phyloP scores from a whole-genome alignment of 2,113 vertebrate species.

The Odobenus rosmarus region DNA sequence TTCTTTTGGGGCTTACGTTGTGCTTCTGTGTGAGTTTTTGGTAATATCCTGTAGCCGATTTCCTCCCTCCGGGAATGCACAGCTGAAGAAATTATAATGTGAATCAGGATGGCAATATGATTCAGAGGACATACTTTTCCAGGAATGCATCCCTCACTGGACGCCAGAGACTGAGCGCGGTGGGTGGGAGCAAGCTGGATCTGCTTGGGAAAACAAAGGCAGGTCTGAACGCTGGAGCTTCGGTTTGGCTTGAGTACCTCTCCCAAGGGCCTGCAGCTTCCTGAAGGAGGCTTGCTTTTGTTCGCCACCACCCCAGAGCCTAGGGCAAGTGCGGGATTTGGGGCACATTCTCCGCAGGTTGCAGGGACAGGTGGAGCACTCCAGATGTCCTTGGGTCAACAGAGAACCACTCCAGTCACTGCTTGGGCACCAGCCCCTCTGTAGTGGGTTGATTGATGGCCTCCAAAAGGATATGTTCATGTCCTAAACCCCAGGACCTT shows the following conservation, averaged over 20 bases:
- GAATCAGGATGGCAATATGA: background rate
- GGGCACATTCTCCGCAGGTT: background rate
- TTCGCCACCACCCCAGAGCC: background rate
- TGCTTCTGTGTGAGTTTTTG: background rate
- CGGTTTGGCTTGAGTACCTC: fast-evolving
- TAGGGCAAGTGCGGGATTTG: fast-evolving
- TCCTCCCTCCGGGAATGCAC: background rate
- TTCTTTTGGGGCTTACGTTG: background rate
- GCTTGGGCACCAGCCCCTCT: background rate
- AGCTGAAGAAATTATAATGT: background rate
- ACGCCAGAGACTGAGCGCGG: fast-evolving
- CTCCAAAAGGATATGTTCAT: fast-evolving
- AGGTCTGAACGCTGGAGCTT: fast-evolving
- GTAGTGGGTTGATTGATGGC: background rate
- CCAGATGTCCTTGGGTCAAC: background rate
- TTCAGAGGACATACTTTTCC: background rate
- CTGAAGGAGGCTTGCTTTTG: background rate
- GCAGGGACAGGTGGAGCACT: background rate
- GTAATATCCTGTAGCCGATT: background rate
- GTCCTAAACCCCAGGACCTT: background rate
- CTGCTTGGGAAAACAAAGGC: background rate
- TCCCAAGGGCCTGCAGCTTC: background rate
- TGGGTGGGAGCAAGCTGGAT: background rate
- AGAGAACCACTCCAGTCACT: background rate
- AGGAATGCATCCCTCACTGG: background rate